Evolutionary conservation across 1,140 invertebrate genomes (phyloP).

Genomic region (Artemia franciscana): DNA sequence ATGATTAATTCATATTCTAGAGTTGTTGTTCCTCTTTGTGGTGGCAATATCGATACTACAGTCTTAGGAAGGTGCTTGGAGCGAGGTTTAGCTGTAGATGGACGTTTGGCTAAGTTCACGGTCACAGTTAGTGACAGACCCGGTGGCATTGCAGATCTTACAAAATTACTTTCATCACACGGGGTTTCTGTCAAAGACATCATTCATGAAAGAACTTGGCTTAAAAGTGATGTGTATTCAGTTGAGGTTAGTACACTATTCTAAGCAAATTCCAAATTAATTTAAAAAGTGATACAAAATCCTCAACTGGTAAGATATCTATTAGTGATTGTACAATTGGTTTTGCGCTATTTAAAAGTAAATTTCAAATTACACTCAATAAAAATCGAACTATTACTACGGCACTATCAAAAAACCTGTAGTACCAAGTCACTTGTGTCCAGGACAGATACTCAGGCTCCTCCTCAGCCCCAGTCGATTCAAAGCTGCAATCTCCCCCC

Average conservation of each 20-base stretch:
- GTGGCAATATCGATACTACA: constrained; percentile 83
- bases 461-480: too few relatives aligned
- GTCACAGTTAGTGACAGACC: constrained; percentile 65
- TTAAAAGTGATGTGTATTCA: constrained; percentile 61
- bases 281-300: too few relatives aligned
- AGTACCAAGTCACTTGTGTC: too few relatives aligned
- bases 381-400: too few relatives aligned
- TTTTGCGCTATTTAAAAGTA: too few relatives aligned
- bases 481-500: too few relatives aligned
- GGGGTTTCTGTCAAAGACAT: constrained; percentile 85
- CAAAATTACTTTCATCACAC: constrained; percentile 39
- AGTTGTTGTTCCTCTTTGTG: constrained; percentile 57
- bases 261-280: too few relatives aligned
- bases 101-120: constrained; percentile 58
- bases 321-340: too few relatives aligned
- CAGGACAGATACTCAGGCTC: too few relatives aligned
- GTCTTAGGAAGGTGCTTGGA: constrained; percentile 68
- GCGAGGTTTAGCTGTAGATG: constrained; percentile 64
- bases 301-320: too few relatives aligned
- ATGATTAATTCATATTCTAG: constrained; percentile 27
- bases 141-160: constrained; percentile 64
- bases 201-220: constrained; percentile 77
- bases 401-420: too few relatives aligned
- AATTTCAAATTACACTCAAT: too few relatives aligned
- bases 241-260: constrained; percentile 35